Evolutionary conservation across 2,888 invertebrate species (phyloP).

Genomic region (Drosophila putrida): DNA sequence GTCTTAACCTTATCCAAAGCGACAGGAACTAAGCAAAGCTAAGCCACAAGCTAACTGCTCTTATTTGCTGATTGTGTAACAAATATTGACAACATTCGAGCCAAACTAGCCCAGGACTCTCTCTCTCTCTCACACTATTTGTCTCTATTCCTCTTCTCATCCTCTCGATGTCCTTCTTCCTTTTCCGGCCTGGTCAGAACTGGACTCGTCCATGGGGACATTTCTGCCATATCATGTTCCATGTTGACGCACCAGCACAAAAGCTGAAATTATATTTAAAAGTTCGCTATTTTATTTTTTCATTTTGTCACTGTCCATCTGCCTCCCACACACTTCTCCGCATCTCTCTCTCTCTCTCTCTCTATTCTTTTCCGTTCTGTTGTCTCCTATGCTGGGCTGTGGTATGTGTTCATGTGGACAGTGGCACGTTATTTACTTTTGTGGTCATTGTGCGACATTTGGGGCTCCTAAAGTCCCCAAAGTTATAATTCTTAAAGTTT

Average conservation of each 20-base stretch:
- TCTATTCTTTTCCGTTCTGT: conserved; percentile 15
- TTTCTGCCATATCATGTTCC: conserved; percentile 74
- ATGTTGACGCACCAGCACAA: conserved; percentile 79
- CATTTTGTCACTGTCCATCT: neutral
- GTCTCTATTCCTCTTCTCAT: neutral
- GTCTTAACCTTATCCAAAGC: conserved; percentile 26
- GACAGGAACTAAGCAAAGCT: conserved; percentile 10
- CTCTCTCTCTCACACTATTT: neutral
- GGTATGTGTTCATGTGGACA: conserved; percentile 22
- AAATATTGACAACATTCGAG: conserved; percentile 72
- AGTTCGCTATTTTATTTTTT: conserved; percentile 43
- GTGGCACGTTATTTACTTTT: conserved; percentile 73
- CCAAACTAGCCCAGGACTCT: conserved; percentile 31
- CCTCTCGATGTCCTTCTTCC: neutral
- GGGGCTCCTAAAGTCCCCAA: conserved; percentile 68
- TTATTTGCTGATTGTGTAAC: conserved; percentile 76
- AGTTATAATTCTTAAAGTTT: conserved; percentile 80
- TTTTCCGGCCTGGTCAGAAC: conserved; percentile 8
- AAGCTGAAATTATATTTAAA: conserved; percentile 81
- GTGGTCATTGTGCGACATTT: conserved; percentile 72
- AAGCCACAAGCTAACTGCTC: conserved; percentile 42
- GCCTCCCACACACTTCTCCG: conserved; percentile 1
- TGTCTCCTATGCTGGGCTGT: conserved; percentile 9
- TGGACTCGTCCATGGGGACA: conserved; percentile 56
- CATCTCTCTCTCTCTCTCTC: neutral